Conservation (phyloP, 2,888 invertebrate species). For the Allygus modestus region DNA sequence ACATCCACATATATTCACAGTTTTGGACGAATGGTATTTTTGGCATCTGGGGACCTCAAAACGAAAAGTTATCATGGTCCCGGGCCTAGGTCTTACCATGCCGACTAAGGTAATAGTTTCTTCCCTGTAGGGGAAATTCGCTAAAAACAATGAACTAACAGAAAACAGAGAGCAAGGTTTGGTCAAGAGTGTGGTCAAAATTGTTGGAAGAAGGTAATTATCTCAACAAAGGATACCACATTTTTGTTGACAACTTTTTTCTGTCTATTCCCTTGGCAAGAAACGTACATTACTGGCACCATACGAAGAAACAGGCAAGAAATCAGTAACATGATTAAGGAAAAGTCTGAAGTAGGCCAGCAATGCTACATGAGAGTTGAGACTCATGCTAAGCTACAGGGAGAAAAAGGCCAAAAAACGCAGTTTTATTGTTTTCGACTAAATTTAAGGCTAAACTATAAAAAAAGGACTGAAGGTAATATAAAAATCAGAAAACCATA, state of each 20-base stretch:
- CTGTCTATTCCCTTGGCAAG: constrained; percentile 35
- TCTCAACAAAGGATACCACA: constrained; percentile 14
- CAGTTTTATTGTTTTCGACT: constrained; percentile 46
- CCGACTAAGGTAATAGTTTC: no score
- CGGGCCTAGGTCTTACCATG: no score
- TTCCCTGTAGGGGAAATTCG: no score
- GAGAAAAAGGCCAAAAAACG: not conserved
- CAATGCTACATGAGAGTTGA: constrained; percentile 15
- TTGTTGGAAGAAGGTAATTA: constrained; percentile 9
- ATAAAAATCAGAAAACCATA: constrained; percentile 37
- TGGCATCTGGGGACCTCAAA: no score
- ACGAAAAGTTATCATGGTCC: no score
- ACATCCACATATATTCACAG: no score
- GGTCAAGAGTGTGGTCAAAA: constrained; percentile 25
- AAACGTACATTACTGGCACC: constrained; percentile 40
- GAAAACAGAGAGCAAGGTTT: constrained; percentile 7
- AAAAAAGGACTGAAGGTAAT: constrained; percentile 9
- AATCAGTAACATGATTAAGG: not conserved
- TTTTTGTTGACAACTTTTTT: constrained; percentile 53
- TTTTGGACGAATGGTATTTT: no score
- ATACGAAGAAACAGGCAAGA: constrained; percentile 25
- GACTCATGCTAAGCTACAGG: not conserved
- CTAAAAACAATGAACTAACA: not conserved
- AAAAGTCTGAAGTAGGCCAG: constrained; percentile 42
- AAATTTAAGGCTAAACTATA: constrained; percentile 27